Evolutionary conservation across 2,888 invertebrate species (phyloP).

Genomic region (Crepidodera aurea): DNA sequence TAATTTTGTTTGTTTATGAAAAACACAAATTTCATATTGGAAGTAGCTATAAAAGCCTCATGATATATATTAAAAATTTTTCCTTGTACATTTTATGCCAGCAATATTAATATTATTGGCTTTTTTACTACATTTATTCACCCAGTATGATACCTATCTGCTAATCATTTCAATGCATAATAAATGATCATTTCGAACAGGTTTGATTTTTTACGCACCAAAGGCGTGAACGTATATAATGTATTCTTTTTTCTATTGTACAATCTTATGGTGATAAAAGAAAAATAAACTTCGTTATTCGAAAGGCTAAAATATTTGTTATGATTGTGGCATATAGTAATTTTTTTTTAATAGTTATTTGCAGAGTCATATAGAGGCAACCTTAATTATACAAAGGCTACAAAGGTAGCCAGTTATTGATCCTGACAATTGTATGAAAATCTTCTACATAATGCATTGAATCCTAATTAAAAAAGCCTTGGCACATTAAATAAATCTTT

Average conservation of each 20-base stretch:
- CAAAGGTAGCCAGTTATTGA: neutral
- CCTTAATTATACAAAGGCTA: neutral
- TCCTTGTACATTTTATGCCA: neutral
- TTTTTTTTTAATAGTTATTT: conserved; percentile 19
- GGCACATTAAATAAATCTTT: no score
- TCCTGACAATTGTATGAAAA: no score
- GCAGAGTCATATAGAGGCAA: conserved; percentile 19
- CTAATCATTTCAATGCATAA: conserved; percentile 24
- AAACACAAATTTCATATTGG: no score
- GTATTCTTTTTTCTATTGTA: conserved; percentile 4
- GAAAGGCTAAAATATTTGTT: conserved; percentile 19
- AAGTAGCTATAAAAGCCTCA: no score
- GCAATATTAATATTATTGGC: neutral
- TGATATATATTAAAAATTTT: no score
- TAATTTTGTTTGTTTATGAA: no score
- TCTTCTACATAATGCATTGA: no score
- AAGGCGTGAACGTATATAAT: conserved; percentile 3
- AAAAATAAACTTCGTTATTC: conserved; percentile 21
- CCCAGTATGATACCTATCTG: conserved; percentile 22
- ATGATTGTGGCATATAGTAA: conserved; percentile 15
- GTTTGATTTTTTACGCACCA: conserved; percentile 8
- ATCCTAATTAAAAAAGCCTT: no score
- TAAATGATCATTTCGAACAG: conserved; percentile 7
- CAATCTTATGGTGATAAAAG: conserved; percentile 16
- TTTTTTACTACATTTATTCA: conserved; percentile 18